Evolutionary conservation across 2,888 invertebrate genomes (phyloP).

Genomic region (Rhorus exstirpatorius): DNA sequence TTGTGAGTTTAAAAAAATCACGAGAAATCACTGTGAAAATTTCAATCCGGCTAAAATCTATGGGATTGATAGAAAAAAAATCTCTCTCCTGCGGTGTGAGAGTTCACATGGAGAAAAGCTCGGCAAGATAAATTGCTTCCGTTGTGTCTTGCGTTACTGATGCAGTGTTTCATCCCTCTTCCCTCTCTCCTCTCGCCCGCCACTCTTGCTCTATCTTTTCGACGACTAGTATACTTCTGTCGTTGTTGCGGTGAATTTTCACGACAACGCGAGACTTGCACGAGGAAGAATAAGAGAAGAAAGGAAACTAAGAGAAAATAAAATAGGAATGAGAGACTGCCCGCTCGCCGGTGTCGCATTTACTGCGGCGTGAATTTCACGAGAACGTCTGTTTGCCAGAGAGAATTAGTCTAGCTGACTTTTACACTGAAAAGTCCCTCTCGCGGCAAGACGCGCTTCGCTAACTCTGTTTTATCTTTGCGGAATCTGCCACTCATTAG

Average conservation of each 20-base stretch:
- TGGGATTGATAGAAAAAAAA: conserved; percentile 11
- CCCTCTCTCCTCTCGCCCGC: not conserved
- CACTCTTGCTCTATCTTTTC: conserved; percentile 8
- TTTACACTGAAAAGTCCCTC: conserved; percentile 63
- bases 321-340: conserved; percentile 55
- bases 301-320: conserved; percentile 29
- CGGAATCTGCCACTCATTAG: conserved; percentile 16
- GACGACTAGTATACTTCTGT: conserved; percentile 37
- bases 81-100: conserved; percentile 8
- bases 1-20: too few species aligned
- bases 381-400: conserved; percentile 66
- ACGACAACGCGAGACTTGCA: conserved; percentile 56
- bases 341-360: conserved; percentile 66
- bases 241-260: conserved; percentile 65
- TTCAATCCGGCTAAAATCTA: conserved; percentile 6
- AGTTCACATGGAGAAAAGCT: conserved; percentile 65
- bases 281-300: conserved; percentile 42
- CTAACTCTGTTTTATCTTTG: conserved; percentile 39
- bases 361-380: conserved; percentile 71
- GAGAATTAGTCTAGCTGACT: conserved; percentile 68
- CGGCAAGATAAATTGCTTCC: conserved; percentile 66
- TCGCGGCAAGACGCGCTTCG: conserved; percentile 11
- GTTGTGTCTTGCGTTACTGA: conserved; percentile 67
- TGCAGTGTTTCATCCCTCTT: conserved; percentile 67
- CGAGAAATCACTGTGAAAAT: conserved; percentile 2